Evolutionary conservation across 1,140 invertebrate genomes (phyloP).

Genomic region (Pseudoatta argentina): DNA sequence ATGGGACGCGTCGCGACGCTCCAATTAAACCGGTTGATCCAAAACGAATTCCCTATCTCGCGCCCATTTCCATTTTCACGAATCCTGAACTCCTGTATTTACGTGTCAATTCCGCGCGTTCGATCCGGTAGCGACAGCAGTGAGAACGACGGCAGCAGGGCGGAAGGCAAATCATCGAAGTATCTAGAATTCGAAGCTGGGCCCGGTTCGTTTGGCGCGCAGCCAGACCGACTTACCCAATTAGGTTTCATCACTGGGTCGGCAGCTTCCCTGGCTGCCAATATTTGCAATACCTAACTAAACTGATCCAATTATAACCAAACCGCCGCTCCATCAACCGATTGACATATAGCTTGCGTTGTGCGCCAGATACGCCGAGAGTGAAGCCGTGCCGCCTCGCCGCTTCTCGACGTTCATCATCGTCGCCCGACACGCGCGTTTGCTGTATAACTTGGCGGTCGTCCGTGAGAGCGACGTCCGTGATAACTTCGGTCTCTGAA

Average conservation of each 20-base stretch:
- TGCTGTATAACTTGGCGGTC: not conserved
- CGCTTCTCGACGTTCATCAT: constrained; percentile 31
- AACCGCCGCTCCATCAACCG: constrained; percentile 76
- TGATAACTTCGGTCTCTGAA: constrained; percentile 37
- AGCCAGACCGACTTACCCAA: constrained; percentile 86
- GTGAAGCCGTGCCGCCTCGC: constrained; percentile 1
- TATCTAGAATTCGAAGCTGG: constrained; percentile 75
- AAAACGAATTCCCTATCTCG: constrained; percentile 69
- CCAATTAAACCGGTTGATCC: constrained; percentile 71
- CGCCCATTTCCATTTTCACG: constrained; percentile 70
- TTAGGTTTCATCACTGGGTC: constrained; percentile 85
- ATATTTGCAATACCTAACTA: constrained; percentile 85
- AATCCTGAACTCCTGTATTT: constrained; percentile 63
- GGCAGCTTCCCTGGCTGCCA: constrained; percentile 83
- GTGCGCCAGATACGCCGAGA: constrained; percentile 61
- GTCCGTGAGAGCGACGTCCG: constrained; percentile 8
- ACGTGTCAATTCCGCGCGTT: constrained; percentile 72
- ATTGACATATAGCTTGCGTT: constrained; percentile 74
- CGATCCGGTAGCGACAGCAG: constrained; percentile 1
- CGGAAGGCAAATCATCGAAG: constrained; percentile 58
- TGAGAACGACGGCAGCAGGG: not conserved
- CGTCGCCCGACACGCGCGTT: constrained; percentile 15
- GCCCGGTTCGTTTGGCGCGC: constrained; percentile 78
- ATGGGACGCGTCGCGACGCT: constrained; percentile 53
- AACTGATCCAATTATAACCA: constrained; percentile 84